Evolutionary conservation across 1,140 invertebrate species (phyloP).

Genomic region (Prorops nasuta): DNA sequence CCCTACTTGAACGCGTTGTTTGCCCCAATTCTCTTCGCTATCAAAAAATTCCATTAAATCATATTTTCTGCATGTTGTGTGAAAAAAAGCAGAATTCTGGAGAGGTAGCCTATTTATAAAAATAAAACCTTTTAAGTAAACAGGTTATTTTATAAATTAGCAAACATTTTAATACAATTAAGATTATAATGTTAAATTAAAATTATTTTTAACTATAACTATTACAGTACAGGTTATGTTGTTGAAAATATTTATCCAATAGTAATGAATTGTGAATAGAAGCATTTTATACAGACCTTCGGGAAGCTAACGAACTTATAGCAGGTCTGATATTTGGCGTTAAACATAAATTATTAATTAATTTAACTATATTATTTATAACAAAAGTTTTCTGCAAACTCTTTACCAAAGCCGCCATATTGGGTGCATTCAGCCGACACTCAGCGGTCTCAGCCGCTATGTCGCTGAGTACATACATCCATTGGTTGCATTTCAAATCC

Average conservation of each 20-base stretch:
- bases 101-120: neutral
- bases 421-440: no score
- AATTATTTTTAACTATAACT: neutral
- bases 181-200: neutral
- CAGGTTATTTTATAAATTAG: neutral
- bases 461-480: no score
- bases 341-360: slow-evolving; percentile 35
- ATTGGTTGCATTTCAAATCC: no score
- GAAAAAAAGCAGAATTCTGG: slow-evolving; percentile 24
- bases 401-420: slow-evolving; percentile 37
- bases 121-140: slow-evolving; percentile 3
- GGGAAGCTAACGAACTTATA: neutral
- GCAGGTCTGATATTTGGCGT: neutral
- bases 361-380: slow-evolving; percentile 34
- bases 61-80: slow-evolving; percentile 48
- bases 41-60: slow-evolving; percentile 93
- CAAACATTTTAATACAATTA: neutral
- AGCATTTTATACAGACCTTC: slow-evolving; percentile 11
- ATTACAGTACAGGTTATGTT: neutral
- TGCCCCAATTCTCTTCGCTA: slow-evolving; percentile 80
- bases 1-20: slow-evolving; percentile 76
- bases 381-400: slow-evolving; percentile 18
- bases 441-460: no score
- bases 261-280: neutral
- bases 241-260: neutral